A percentile compares a stretch with the other conserved stretches of the same genome.
Conservation (phyloP, 2,113 vertebrate genomes). For the Fulmarus glacialis region DNA sequence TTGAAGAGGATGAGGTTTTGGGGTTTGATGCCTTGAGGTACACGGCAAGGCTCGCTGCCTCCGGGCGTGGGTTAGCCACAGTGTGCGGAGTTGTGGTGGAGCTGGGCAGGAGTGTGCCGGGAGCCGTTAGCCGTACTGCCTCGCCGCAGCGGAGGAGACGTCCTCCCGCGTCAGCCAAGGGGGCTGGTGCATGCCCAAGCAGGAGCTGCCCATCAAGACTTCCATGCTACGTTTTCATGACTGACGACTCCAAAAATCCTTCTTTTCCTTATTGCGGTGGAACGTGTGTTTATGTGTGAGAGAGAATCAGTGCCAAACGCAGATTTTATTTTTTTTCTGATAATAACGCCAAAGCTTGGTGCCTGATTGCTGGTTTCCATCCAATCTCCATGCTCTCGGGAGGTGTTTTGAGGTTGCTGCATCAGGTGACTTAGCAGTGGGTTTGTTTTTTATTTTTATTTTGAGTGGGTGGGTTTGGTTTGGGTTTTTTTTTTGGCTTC, state of each 20-base stretch:
- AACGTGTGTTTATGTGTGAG: background rate
- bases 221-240: background rate
- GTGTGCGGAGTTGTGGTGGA: background rate
- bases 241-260: background rate
- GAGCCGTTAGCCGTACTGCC: accelerated
- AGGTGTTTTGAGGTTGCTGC: background rate
- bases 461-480: background rate
- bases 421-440: background rate
- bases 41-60: background rate
- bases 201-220: background rate
- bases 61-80: background rate
- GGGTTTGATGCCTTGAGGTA: background rate
- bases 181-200: background rate
- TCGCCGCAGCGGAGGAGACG: accelerated
- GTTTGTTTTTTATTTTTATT: background rate
- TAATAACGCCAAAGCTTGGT: background rate
- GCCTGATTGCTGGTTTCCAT: background rate
- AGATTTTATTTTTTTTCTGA: background rate
- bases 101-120: accelerated
- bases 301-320: background rate
- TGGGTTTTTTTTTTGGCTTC: background rate
- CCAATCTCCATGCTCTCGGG: background rate
- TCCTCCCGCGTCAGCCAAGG: background rate
- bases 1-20: background rate
- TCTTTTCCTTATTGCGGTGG: background rate